These are phyloP conservation scores for Synodontis membranacea DNA, from an alignment of 2,113 vertebrate genomes.

Conservation along the genomic window DNA sequence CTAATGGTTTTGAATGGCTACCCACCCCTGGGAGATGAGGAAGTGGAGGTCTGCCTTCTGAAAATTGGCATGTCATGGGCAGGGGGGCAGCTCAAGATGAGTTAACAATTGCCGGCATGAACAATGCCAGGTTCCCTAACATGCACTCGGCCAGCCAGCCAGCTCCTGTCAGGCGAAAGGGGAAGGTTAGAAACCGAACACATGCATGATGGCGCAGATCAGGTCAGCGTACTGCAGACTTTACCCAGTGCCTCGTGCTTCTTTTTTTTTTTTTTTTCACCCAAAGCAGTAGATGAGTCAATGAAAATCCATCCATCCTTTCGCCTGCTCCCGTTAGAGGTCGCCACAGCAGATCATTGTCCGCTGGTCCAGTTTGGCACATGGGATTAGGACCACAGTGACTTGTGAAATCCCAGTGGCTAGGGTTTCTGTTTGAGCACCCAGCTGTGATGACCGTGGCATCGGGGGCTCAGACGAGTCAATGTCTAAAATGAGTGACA, in stretches of 20 bases:
- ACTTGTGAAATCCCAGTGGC: no score
- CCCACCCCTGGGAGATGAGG: conserved; percentile 62
- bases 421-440: no score
- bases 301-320: no score
- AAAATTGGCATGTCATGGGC: conserved; percentile 60
- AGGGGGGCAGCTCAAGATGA: conserved; percentile 62
- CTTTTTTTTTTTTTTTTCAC: no score
- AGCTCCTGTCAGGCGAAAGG: background rate
- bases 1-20: conserved; percentile 73
- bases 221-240: background rate
- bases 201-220: background rate
- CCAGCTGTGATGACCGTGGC: no score
- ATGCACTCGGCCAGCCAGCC: conserved; percentile 4
- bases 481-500: background rate
- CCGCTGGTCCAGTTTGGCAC: no score
- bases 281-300: no score
- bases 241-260: background rate
- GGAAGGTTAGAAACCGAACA: background rate
- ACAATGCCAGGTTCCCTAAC: conserved; percentile 58
- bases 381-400: no score
- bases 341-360: no score
- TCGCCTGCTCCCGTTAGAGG: no score
- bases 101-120: conserved; percentile 61
- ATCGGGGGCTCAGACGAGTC: no score
- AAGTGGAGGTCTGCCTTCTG: conserved; percentile 64